A percentile compares a stretch with the other conserved stretches of the same genome.
Conservation (phyloP, 2,888 invertebrate species). For the Trissoscelio sp. region DNA sequence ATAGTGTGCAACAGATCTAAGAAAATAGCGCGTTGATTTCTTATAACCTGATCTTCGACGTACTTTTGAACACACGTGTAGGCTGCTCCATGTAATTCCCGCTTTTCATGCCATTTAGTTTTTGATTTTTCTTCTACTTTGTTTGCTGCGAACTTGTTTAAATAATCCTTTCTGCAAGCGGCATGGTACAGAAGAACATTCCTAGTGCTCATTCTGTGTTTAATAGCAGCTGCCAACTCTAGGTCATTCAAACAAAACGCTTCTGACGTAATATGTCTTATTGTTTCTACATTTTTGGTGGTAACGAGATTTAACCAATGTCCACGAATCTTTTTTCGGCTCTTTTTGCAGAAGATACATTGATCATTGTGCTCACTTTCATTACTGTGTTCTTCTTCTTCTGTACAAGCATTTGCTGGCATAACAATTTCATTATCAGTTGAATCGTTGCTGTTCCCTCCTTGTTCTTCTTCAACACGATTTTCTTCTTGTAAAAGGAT, state of each 20-base stretch:
- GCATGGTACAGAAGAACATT: conserved; percentile 5
- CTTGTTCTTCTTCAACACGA: neutral
- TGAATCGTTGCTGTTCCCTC: neutral
- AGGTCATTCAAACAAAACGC: neutral
- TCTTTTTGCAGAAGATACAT: conserved; percentile 13
- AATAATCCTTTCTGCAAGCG: too few relatives aligned
- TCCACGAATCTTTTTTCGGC: neutral
- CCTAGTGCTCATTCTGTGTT: neutral
- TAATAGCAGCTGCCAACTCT: neutral
- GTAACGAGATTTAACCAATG: neutral
- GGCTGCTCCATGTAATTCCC: conserved; percentile 3
- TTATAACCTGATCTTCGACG: conserved; percentile 8
- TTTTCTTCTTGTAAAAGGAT: too few relatives aligned
- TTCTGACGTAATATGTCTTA: neutral
- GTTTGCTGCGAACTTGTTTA: too few relatives aligned
- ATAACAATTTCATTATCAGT: neutral
- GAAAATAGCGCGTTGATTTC: conserved; percentile 3
- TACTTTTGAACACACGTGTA: neutral
- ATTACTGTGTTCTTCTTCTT: neutral
- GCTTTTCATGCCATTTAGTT: conserved; percentile 13
- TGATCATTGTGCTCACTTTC: neutral
- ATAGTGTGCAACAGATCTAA: conserved; percentile 15
- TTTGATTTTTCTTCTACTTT: neutral
- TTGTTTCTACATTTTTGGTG: neutral
- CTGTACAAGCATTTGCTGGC: too few relatives aligned